Percentiles rank a stretch among this genome's conserved stretches.
Evolutionary conservation across 2,113 vertebrate genomes (phyloP).

Genomic region (Heloderma charlesbogerti): DNA sequence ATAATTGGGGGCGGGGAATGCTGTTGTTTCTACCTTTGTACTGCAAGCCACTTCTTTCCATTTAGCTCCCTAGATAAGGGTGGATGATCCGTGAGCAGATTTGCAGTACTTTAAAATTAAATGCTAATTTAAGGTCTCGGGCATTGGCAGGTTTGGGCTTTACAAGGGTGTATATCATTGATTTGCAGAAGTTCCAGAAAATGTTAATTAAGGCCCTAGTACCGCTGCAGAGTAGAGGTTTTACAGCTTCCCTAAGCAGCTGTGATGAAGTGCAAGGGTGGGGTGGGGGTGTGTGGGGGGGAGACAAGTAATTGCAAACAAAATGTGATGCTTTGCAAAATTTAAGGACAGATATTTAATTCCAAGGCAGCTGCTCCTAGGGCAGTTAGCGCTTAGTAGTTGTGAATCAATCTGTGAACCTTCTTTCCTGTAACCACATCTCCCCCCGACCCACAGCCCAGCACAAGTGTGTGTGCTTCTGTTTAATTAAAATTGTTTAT

Average conservation of each 20-base stretch:
- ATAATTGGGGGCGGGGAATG: background rate
- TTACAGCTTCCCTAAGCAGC: background rate
- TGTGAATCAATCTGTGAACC: background rate
- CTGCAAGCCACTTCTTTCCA: background rate
- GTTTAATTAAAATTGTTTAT: background rate
- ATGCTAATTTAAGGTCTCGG: background rate
- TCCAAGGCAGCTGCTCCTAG: background rate
- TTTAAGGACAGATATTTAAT: background rate
- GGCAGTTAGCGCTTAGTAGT: background rate
- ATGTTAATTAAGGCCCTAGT: background rate
- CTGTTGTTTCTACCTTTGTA: background rate
- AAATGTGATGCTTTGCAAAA: slow-evolving; percentile 6
- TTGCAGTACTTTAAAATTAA: background rate
- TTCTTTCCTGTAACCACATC: background rate
- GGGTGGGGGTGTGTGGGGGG: background rate
- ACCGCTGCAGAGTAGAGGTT: background rate
- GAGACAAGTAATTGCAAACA: background rate
- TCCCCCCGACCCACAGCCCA: background rate
- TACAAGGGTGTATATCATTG: background rate
- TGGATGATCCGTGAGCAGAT: background rate
- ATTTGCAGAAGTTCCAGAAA: slow-evolving; percentile 22
- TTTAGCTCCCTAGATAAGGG: background rate
- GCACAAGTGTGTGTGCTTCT: background rate
- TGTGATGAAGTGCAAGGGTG: background rate
- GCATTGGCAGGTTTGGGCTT: background rate